Conservation (phyloP, 2,888 invertebrate genomes). For the Leptopilina syphax region DNA sequence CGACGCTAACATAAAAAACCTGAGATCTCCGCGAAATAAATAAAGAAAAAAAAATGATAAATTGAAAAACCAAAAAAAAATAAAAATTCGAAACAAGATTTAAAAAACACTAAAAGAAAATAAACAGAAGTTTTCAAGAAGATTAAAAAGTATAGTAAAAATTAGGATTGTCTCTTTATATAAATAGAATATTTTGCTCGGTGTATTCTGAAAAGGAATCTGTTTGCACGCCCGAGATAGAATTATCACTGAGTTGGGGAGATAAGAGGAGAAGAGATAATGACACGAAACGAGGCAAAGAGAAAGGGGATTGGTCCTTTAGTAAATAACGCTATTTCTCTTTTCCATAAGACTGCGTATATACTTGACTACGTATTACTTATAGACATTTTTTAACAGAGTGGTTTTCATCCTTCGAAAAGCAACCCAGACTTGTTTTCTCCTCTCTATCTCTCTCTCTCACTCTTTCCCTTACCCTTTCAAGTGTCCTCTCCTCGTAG, state of each 20-base stretch:
- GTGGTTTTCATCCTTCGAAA: conserved; percentile 4
- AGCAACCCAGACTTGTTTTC: conserved; percentile 24
- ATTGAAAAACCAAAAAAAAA: too few species aligned
- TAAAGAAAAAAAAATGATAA: too few species aligned
- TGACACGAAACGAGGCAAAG: conserved; percentile 5
- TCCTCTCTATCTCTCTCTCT: too few species aligned
- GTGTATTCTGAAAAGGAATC: background rate
- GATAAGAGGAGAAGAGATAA: conserved; percentile 25
- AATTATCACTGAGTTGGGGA: conserved; percentile 18
- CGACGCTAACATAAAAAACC: too few species aligned
- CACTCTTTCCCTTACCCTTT: conserved; percentile 3
- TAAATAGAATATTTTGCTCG: conserved; percentile 22
- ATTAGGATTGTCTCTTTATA: background rate
- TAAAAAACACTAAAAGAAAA: too few species aligned
- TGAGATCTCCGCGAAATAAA: too few species aligned
- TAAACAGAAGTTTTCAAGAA: too few species aligned
- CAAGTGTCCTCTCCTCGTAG: conserved; percentile 33
- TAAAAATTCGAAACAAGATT: too few species aligned
- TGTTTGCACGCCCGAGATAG: conserved; percentile 4
- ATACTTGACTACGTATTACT: conserved; percentile 12
- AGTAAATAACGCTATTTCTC: conserved; percentile 18
- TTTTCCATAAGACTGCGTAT: background rate
- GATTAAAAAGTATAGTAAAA: conserved; percentile 3
- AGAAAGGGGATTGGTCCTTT: conserved; percentile 21
- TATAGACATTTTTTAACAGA: conserved; percentile 16